Evolutionary conservation across 2,888 invertebrate genomes (phyloP).

Genomic region (Dilophus febrilis): DNA sequence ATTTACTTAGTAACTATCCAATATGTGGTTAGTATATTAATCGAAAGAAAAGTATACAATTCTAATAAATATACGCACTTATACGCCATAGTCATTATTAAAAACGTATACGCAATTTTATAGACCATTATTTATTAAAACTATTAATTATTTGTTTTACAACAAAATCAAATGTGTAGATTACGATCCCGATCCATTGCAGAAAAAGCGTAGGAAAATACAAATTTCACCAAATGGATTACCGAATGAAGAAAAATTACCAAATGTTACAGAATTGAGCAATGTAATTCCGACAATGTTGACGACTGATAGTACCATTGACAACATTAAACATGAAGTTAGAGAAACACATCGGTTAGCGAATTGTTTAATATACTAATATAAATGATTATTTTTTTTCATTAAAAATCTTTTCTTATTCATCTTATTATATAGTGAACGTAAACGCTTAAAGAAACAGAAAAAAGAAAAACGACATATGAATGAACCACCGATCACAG

Average conservation of each 20-base stretch:
- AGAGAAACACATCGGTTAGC: slow-evolving; percentile 2
- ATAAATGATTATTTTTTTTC: not conserved
- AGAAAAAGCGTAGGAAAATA: slow-evolving; percentile 54
- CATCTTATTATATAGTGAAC: slow-evolving; percentile 34
- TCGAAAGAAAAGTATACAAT: not conserved
- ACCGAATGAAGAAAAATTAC: not conserved
- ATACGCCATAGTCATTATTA: not conserved
- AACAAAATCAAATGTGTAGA: slow-evolving; percentile 34
- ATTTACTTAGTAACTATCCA: slow-evolving; percentile 79
- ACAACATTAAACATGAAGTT: slow-evolving; percentile 6
- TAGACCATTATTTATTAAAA: not conserved
- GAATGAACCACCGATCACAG: slow-evolving; percentile 35
- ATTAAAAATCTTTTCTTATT: slow-evolving; percentile 28
- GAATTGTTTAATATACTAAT: no score
- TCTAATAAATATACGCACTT: not conserved
- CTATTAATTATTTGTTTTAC: not conserved
- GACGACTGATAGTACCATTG: slow-evolving; percentile 8
- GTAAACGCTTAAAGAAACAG: slow-evolving; percentile 50
- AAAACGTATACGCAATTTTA: not conserved
- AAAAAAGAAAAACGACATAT: slow-evolving; percentile 41
- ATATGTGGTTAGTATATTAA: slow-evolving; percentile 54
- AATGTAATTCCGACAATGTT: not conserved
- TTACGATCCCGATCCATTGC: slow-evolving; percentile 65
- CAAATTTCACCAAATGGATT: not conserved
- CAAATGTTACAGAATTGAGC: slow-evolving; percentile 4